Evolutionary conservation across 2,888 invertebrate genomes (phyloP).

Genomic region (Geotrupes spiniger): DNA sequence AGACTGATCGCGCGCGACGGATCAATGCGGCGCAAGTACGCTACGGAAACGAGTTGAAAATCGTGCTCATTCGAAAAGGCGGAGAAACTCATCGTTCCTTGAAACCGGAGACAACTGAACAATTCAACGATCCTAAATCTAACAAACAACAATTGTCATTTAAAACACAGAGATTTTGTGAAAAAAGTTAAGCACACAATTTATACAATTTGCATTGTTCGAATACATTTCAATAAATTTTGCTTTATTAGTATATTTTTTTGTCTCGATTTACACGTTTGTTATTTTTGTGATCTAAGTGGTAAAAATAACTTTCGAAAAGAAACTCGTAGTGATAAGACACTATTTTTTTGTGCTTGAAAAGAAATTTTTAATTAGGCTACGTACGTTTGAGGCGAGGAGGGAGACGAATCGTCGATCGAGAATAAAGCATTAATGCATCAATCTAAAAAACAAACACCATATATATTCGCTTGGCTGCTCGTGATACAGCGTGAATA

Average conservation of each 20-base stretch:
- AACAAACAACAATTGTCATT: slow-evolving; percentile 12
- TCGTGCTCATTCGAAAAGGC: no score
- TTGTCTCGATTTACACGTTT: neutral
- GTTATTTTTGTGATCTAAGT: neutral
- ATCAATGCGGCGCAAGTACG: no score
- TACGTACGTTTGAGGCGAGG: no score
- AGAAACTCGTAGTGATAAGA: neutral
- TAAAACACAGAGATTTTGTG: slow-evolving; percentile 16
- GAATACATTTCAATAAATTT: slow-evolving; percentile 4
- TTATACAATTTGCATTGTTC: slow-evolving; percentile 12
- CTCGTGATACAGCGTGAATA: no score
- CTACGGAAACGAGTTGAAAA: no score
- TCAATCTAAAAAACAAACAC: no score
- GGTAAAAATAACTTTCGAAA: neutral
- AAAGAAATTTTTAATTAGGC: no score
- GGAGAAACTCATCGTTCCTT: neutral
- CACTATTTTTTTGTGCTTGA: no score
- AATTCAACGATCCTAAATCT: slow-evolving; percentile 12
- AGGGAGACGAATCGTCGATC: no score
- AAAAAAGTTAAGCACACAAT: slow-evolving; percentile 13
- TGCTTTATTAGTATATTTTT: neutral
- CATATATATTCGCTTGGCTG: no score
- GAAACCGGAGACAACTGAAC: slow-evolving; percentile 4
- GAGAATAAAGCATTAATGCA: no score
- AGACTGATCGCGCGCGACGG: no score